phyloP scores from a whole-genome alignment of 2,888 invertebrate species.

The Cristatella mucedo region DNA sequence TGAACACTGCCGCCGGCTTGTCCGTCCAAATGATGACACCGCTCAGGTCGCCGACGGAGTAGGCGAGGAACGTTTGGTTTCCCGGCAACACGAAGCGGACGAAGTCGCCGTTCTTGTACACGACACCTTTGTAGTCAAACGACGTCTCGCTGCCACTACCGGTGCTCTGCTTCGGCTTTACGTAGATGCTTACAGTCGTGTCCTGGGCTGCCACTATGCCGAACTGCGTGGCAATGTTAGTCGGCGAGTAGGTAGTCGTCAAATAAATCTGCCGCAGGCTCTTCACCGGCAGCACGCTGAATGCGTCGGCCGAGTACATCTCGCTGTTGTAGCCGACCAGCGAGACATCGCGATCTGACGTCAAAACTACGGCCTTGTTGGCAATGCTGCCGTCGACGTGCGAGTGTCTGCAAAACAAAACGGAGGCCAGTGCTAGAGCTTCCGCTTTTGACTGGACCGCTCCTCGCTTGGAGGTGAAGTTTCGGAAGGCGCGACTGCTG shows the following conservation, averaged over 20 bases:
- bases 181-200: no score
- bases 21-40: conserved; percentile 4
- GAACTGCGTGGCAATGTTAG: conserved; percentile 5
- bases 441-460: no score
- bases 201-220: not conserved
- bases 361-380: conserved; percentile 1
- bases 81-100: not conserved
- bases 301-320: conserved; percentile 8
- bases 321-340: conserved; percentile 5
- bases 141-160: no score
- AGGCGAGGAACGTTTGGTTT: not conserved
- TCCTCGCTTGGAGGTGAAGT: no score
- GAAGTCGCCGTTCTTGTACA: no score
- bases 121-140: no score
- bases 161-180: no score
- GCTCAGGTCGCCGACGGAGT: conserved; percentile 6
- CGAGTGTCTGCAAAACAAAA: conserved; percentile 4
- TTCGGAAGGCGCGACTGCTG: no score
- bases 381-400: conserved; percentile 1
- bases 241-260: conserved; percentile 1
- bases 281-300: not conserved
- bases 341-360: not conserved
- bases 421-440: no score
- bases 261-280: not conserved
- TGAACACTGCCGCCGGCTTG: conserved; percentile 4